Evolutionary conservation across 2,113 vertebrate species (phyloP).

Genomic region (Potamarius usumacintae): DNA sequence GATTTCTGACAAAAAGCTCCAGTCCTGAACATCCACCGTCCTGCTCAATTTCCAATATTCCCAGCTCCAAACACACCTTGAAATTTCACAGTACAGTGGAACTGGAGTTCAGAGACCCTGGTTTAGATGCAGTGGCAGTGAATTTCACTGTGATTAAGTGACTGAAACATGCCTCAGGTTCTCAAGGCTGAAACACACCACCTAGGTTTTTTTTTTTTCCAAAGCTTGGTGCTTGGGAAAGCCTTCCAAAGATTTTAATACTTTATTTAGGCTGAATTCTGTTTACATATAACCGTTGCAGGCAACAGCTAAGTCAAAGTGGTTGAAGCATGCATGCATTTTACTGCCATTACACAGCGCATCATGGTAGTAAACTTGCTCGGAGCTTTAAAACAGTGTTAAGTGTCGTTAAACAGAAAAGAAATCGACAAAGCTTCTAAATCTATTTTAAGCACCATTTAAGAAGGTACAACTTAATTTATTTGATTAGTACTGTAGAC

Average conservation of each 20-base stretch:
- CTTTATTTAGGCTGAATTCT: not conserved
- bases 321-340: constrained; percentile 17
- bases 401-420: not conserved
- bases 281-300: not conserved
- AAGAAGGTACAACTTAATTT: not conserved
- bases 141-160: not conserved
- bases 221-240: not conserved
- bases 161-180: not conserved
- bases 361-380: not conserved
- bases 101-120: not conserved
- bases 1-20: not conserved
- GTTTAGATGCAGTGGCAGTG: not conserved
- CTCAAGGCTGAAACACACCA: not conserved
- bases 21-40: not conserved
- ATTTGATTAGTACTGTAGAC: not conserved
- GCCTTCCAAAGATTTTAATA: not conserved
- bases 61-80: not conserved
- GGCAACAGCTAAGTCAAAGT: constrained; percentile 7
- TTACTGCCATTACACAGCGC: not conserved
- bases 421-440: not conserved
- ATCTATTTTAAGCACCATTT: not conserved
- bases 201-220: not conserved
- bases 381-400: not conserved
- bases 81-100: not conserved
- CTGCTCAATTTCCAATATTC: not conserved